Evolutionary conservation across 2,888 invertebrate genomes (phyloP).

Genomic region (Drosophila quinaria): DNA sequence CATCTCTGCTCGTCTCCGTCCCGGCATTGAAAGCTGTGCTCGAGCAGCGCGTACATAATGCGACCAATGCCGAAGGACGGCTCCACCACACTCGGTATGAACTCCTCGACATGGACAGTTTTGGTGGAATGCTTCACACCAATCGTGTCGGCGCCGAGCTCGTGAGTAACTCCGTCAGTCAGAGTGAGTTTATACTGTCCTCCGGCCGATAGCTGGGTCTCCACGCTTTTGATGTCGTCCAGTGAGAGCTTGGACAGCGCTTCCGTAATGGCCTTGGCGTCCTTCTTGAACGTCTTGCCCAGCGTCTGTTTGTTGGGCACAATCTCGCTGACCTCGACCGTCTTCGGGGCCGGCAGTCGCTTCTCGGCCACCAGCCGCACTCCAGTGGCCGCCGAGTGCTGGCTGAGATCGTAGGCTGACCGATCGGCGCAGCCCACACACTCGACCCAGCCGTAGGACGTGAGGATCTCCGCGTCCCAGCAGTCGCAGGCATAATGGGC

Average conservation of each 20-base stretch:
- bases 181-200: constrained; percentile 65
- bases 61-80: constrained; percentile 99
- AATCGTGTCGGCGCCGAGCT: constrained; percentile 92
- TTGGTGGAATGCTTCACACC: constrained; percentile 93
- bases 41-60: constrained; percentile 97
- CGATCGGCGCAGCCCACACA: constrained; percentile 99
- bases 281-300: constrained; percentile 97
- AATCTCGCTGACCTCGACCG: constrained; percentile 91
- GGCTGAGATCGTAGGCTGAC: constrained; percentile 98
- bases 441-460: constrained; percentile 99
- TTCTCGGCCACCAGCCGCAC: constrained; percentile 97
- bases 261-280: constrained; percentile 94
- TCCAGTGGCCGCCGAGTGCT: constrained; percentile 97
- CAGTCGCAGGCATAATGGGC: constrained; percentile 99
- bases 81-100: constrained; percentile 98
- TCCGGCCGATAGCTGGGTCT: constrained; percentile 85
- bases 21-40: constrained; percentile 97
- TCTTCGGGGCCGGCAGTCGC: constrained; percentile 93
- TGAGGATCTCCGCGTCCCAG: constrained; percentile 99
- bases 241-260: constrained; percentile 88
- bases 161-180: constrained; percentile 85
- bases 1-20: constrained; percentile 98
- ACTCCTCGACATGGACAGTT: constrained; percentile 97
- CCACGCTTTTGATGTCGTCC: constrained; percentile 88
- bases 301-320: constrained; percentile 94